Base-by-base conservation (phyloP, 2,888 invertebrate genomes). In the Ophioninae sp. region DNA sequence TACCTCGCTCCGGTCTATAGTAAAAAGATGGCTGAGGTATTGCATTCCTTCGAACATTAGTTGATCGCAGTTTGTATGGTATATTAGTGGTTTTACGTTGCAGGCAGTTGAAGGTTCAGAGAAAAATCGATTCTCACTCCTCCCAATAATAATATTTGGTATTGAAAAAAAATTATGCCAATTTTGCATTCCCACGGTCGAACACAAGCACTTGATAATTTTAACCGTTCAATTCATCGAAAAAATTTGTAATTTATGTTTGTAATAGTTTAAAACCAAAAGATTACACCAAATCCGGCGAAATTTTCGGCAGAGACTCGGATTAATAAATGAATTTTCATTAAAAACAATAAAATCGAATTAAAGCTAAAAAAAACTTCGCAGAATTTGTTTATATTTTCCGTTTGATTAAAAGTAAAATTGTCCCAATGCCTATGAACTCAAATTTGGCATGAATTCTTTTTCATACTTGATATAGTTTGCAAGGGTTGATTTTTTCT, bases 41-140 rank as follows among this genome's bases (percentile, higher is more conserved):
- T 79, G 56, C 70, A 62, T 69, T 79, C 79, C 39, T 56, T 23
- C 57, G 57, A 81, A 74, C 70, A 84, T 87, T 88, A 88, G 85
- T 85, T 64, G 74, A 85, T 84, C 85, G 77, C 79, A 76, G 67
- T 81, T 87, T 87, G 87, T 89, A 89, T 90, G 89, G 89, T 86
- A 50, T 17, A 90, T 90, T 88, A 88, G 86, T 85, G 23, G 80
- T 82, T 84, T 79, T 74, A 61, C 69, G 64, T 74, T 75, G 64
- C 81, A 76, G 69, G 64, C 20, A 30, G 0, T 59, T 62, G 23
- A n/a, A 69, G 30, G 69, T 80, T 30, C 30, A 62, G 7, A 41
- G 17, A 50, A 50, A 50, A 50, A 50, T 50, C 13, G 17, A 50
- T 50, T 3, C 6, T 17, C 50, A 50, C 50, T 50, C 17, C 0